Conservation (phyloP, 2,797 vertebrate species). For the Ibycter americanus region DNA sequence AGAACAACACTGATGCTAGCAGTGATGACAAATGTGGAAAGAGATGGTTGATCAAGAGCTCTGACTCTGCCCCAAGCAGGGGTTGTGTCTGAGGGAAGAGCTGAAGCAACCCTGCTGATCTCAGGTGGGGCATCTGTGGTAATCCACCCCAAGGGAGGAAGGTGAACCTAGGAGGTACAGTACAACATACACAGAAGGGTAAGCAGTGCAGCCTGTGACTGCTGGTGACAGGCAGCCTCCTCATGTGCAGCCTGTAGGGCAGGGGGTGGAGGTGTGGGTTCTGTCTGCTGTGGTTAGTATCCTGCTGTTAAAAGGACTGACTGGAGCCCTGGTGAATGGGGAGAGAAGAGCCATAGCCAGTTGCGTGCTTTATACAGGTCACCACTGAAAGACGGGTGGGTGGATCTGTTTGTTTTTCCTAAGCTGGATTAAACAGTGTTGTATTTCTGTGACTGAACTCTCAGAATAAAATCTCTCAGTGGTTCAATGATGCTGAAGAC, state of each 20-base stretch:
- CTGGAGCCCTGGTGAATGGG: background rate
- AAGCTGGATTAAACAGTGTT: background rate
- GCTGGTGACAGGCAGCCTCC: background rate
- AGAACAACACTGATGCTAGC: background rate
- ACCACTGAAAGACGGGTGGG: background rate
- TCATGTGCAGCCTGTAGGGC: background rate
- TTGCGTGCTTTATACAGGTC: background rate
- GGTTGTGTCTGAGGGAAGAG: background rate
- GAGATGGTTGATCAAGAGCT: background rate
- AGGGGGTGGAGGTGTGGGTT: background rate
- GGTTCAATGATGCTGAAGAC: background rate
- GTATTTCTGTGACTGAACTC: background rate
- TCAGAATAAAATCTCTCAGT: background rate
- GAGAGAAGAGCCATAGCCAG: background rate
- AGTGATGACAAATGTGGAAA: background rate
- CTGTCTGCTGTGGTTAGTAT: background rate
- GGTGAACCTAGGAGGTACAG: background rate
- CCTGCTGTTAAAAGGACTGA: background rate
- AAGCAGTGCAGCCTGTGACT: background rate
- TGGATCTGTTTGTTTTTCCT: conserved; percentile 44
- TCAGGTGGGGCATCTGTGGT: background rate
- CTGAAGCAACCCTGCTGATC: background rate
- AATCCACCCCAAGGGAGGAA: background rate
- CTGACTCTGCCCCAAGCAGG: background rate
- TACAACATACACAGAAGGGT: background rate